Percentiles rank a stretch among this genome's conserved stretches.
phyloP scores from a whole-genome alignment of 2,888 invertebrate species.

The Apotomis turbidana region DNA sequence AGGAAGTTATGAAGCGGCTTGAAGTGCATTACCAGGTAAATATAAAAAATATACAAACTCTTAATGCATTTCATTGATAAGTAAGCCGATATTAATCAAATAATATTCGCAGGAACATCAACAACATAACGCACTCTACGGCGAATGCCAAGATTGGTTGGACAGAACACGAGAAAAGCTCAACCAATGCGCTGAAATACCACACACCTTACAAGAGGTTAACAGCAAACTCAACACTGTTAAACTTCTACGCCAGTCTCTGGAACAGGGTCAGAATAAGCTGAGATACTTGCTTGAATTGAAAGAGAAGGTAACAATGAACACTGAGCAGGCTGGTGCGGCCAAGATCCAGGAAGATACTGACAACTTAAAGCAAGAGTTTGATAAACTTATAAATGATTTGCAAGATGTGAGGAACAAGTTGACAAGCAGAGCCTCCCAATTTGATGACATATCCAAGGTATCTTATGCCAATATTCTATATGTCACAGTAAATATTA shows the following conservation, averaged over 20 bases:
- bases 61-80: background rate
- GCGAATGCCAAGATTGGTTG: constrained; percentile 97
- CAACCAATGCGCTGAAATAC: constrained; percentile 90
- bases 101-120: constrained; percentile 89
- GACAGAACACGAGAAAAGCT: constrained; percentile 94
- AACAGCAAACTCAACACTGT: constrained; percentile 93
- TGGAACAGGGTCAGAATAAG: constrained; percentile 94
- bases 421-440: constrained; percentile 88
- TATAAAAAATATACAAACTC: background rate
- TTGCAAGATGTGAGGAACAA: constrained; percentile 91
- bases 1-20: constrained; percentile 95
- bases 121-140: constrained; percentile 95
- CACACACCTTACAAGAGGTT: constrained; percentile 92
- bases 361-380: constrained; percentile 93
- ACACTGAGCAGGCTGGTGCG: constrained; percentile 94
- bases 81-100: background rate
- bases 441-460: constrained; percentile 95
- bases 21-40: constrained; percentile 93
- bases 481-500: too few relatives aligned
- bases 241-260: constrained; percentile 93
- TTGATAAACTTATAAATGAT: constrained; percentile 93
- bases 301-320: constrained; percentile 96
- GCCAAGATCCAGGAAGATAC: constrained; percentile 96
- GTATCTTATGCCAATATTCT: constrained; percentile 54
- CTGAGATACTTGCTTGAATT: constrained; percentile 91